Conservation (phyloP, 1,140 invertebrate genomes). For the Sogatella furcifera region DNA sequence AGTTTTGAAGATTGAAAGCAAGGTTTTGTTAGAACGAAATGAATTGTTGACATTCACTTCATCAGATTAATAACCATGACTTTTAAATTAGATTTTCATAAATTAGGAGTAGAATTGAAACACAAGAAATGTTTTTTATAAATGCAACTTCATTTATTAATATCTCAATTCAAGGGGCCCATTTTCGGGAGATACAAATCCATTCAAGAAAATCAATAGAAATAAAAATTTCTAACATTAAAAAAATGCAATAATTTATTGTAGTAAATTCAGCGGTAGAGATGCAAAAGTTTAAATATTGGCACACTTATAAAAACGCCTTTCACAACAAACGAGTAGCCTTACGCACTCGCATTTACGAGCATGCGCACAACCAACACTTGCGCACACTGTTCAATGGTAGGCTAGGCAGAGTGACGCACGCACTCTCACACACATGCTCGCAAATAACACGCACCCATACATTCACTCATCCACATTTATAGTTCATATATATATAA, state of each 20-base stretch:
- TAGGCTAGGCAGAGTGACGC: too few species aligned
- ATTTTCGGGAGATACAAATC: constrained; percentile 15
- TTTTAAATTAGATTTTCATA: too few species aligned
- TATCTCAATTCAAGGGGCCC: constrained; percentile 16
- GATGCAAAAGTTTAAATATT: constrained; percentile 16
- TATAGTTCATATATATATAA: too few species aligned
- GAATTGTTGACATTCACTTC: too few species aligned
- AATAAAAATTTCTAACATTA: constrained; percentile 11
- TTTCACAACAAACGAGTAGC: constrained; percentile 9
- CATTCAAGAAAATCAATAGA: constrained; percentile 14
- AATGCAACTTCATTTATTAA: constrained; percentile 23
- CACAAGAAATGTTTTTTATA: constrained; percentile 8
- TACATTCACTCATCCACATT: too few species aligned
- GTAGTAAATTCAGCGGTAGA: constrained; percentile 10
- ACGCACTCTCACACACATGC: too few species aligned
- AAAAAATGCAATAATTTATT: constrained; percentile 9
- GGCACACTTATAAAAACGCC: constrained; percentile 19
- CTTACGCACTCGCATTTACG: background rate
- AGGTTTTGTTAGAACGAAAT: too few species aligned
- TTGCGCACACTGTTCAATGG: background rate
- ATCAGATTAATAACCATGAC: too few species aligned
- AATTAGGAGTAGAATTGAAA: constrained; percentile 7
- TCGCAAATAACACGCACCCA: too few species aligned
- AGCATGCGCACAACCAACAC: constrained; percentile 8
- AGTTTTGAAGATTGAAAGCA: too few species aligned